Percentiles rank a stretch among this genome's conserved stretches.
phyloP scores from a whole-genome alignment of 2,797 vertebrate species.

The Luscinia luscinia region DNA sequence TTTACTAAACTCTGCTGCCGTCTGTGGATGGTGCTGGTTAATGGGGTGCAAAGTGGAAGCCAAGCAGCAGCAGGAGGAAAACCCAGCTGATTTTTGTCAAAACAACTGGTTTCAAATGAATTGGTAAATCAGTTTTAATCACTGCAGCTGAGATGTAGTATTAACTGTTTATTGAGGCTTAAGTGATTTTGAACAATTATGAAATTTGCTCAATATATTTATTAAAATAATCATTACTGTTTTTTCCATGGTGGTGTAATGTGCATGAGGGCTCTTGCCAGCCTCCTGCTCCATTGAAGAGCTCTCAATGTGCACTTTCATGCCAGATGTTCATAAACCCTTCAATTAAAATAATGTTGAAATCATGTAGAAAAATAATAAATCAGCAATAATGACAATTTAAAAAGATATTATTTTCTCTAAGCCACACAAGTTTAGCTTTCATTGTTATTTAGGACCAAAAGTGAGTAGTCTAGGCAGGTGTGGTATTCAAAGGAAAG shows the following conservation, averaged over 20 bases:
- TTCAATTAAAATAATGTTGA: constrained; percentile 3
- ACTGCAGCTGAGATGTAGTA: constrained; percentile 17
- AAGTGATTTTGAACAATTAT: constrained; percentile 67
- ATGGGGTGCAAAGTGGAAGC: not conserved
- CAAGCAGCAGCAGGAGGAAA: constrained; percentile 35
- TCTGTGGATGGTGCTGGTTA: not conserved
- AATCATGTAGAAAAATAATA: not conserved
- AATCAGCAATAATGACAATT: not conserved
- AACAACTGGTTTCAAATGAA: constrained; percentile 55
- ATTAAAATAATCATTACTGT: constrained; percentile 52
- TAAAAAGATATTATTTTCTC: not conserved
- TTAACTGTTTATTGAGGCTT: constrained; percentile 28
- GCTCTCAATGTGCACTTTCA: not conserved
- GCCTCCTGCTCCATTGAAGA: not conserved
- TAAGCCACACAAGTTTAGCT: rapidly evolving
- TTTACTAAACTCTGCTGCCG: not conserved
- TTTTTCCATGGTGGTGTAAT: constrained; percentile 22
- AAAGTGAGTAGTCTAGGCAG: not conserved
- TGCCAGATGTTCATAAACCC: constrained; percentile 6
- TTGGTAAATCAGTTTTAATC: constrained; percentile 60
- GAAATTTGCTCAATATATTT: constrained; percentile 55
- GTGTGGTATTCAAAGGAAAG: not conserved
- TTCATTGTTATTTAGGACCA: not conserved
- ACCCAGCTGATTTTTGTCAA: constrained; percentile 31
- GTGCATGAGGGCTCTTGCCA: not conserved